These are phyloP conservation scores for Drosophila vallismaia DNA, from an alignment of 2,888 invertebrate genomes.

Conservation along the genomic window DNA sequence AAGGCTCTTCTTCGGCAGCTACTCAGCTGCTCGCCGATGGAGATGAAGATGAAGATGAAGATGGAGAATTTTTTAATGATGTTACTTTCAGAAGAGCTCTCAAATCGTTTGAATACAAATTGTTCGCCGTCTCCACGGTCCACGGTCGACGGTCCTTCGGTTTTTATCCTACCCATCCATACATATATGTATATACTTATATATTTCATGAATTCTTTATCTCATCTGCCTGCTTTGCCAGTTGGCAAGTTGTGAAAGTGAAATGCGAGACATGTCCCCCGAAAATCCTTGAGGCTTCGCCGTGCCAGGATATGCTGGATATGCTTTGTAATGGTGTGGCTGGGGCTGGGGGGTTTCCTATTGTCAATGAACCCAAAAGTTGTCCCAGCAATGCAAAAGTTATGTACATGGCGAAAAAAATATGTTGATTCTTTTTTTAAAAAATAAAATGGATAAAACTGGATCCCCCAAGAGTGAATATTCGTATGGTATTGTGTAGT, in stretches of 20 bases:
- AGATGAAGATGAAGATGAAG: slow-evolving; percentile 36
- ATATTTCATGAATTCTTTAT: slow-evolving; percentile 69
- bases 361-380: slow-evolving; percentile 42
- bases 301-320: slow-evolving; percentile 3
- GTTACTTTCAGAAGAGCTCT: slow-evolving; percentile 44
- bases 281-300: slow-evolving; percentile 32
- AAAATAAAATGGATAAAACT: not conserved
- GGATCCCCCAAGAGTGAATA: not conserved
- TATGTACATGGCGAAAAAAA: slow-evolving; percentile 9
- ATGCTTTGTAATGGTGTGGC: not conserved
- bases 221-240: slow-evolving; percentile 36
- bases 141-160: slow-evolving; percentile 11
- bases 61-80: slow-evolving; percentile 44
- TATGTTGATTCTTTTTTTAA: not conserved
- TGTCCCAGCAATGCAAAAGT: slow-evolving; percentile 32
- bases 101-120: slow-evolving; percentile 66
- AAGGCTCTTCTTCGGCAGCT: slow-evolving; percentile 16
- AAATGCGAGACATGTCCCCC: slow-evolving; percentile 57
- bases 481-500: not conserved
- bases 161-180: not conserved
- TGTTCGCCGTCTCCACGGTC: slow-evolving; percentile 42
- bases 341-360: slow-evolving; percentile 11
- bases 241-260: slow-evolving; percentile 67
- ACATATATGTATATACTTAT: not conserved
- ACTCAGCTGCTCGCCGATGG: slow-evolving; percentile 23